Evolutionary conservation across 2,113 vertebrate species (phyloP), one percentile per base, ranked within the genome.

Genomic region (Columba janthina): DNA sequence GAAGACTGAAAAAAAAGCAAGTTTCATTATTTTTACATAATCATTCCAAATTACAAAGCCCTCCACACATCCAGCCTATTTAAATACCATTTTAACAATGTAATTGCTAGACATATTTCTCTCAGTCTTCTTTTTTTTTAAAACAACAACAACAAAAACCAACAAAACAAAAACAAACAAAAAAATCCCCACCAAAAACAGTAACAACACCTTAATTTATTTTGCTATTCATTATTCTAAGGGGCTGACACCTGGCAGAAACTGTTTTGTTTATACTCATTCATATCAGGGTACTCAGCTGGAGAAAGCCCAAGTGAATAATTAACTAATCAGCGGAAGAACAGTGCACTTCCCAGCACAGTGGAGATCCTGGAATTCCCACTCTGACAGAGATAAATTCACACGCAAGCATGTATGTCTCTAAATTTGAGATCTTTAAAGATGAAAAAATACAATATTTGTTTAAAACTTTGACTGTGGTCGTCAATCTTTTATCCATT

Each of bases 11-110:
- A 95, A 95, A 85, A 93, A 90, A 38, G 12, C 60, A 34, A 86
- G 53, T 94, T 93, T 92, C 94, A 95, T 96, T 94, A 90, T 87
- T 96, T 93, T 95, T 93, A 90, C 90, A 46, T 90, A 95, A 97
- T 95, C 90, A 79, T 87, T 84, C 70, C 62, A 82, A 96, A 97
- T 85, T 93, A 80, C 73, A 94, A 92, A 94, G 48, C 54, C 83
- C 54, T 94, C 77, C 62, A 82, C 90, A 78, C 53, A 92, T 44
- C 31, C 85, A 94, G 77, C 50, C 73, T 87, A 89, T 88, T 92
- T 88, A 95, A 96, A 81, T 67, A 78, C 11, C 61, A 90, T 95
- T 95, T 93, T 87, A 97, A 90, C 53, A 90, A 57, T 42, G 44
- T 72, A 93, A 94, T 94, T 90, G 79, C 65, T 86, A 74, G 51